A percentile compares a stretch with the other conserved stretches of the same genome.
phyloP scores from a whole-genome alignment of 2,113 vertebrate genomes.

The Vidua macroura region DNA sequence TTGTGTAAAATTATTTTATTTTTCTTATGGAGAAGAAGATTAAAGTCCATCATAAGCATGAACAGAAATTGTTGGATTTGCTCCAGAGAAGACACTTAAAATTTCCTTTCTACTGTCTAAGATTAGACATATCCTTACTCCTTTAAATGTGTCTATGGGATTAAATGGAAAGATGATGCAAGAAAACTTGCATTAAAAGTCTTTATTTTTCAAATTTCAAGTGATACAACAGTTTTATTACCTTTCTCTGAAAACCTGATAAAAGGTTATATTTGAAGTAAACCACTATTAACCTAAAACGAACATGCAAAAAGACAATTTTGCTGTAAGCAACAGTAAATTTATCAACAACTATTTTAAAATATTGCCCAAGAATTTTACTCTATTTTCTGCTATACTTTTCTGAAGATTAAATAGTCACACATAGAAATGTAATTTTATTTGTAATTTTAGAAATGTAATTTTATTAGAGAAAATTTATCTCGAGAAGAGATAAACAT shows the following conservation, averaged over 20 bases:
- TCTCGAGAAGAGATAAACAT: neutral
- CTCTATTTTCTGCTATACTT: neutral
- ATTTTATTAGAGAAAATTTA: neutral
- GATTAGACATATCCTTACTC: neutral
- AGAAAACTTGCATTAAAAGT: neutral
- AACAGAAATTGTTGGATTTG: neutral
- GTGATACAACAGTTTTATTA: neutral
- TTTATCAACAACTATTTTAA: neutral
- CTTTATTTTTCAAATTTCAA: neutral
- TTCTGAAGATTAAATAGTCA: neutral
- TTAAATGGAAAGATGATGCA: neutral
- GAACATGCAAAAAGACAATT: neutral
- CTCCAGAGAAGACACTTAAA: neutral
- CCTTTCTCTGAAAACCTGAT: neutral
- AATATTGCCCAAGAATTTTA: neutral
- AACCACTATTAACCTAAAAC: neutral
- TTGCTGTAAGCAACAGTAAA: neutral
- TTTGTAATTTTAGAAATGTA: neutral
- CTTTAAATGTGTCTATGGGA: neutral
- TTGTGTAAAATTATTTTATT: neutral
- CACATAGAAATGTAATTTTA: neutral
- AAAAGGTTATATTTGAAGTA: neutral
- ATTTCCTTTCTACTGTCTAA: neutral
- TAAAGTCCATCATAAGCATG: neutral
- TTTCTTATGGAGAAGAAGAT: neutral